Percentiles rank a stretch among this genome's conserved stretches.
Evolutionary conservation across 2,888 invertebrate genomes (phyloP).

Genomic region (Liposcelis brunnea): DNA sequence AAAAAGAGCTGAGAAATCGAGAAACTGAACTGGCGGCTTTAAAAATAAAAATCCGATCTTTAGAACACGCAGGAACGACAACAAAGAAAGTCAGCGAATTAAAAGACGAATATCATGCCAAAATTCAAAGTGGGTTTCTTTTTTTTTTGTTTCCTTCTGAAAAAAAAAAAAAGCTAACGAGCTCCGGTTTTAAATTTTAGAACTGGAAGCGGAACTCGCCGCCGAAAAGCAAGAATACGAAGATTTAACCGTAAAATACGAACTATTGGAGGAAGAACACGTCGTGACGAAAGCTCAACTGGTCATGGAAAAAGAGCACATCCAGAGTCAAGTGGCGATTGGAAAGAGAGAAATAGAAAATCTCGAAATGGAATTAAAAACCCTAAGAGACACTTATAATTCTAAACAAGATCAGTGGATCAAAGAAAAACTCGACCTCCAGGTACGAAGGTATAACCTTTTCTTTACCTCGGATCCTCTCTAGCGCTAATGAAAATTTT

Average conservation of each 20-base stretch:
- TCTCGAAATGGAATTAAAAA: slow-evolving; percentile 44
- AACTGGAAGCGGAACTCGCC: slow-evolving; percentile 46
- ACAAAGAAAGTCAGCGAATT: slow-evolving; percentile 46
- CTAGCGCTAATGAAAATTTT: neutral
- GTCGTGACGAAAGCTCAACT: slow-evolving; percentile 66
- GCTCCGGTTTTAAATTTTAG: slow-evolving; percentile 31
- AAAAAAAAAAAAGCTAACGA: too few relatives aligned
- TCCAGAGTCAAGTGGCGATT: slow-evolving; percentile 46
- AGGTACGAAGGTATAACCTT: slow-evolving; percentile 30
- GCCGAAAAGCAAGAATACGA: slow-evolving; percentile 57
- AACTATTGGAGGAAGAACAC: slow-evolving; percentile 67
- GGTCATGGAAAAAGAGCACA: slow-evolving; percentile 62
- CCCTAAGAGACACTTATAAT: slow-evolving; percentile 43
- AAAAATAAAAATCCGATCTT: slow-evolving; percentile 50
- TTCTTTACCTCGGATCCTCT: neutral
- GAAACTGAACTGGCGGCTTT: slow-evolving; percentile 61
- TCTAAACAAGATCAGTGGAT: slow-evolving; percentile 49
- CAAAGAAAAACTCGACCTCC: slow-evolving; percentile 50
- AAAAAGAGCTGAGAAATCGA: slow-evolving; percentile 58
- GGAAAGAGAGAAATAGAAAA: slow-evolving; percentile 43
- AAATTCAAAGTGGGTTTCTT: slow-evolving; percentile 48
- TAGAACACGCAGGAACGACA: slow-evolving; percentile 43
- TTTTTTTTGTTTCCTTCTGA: too few relatives aligned
- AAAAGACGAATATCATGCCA: slow-evolving; percentile 46
- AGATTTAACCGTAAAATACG: slow-evolving; percentile 65